Percentiles rank a stretch among this genome's conserved stretches.
Conservation (phyloP, 1,140 invertebrate species). For the Matsumurasca onukii region DNA sequence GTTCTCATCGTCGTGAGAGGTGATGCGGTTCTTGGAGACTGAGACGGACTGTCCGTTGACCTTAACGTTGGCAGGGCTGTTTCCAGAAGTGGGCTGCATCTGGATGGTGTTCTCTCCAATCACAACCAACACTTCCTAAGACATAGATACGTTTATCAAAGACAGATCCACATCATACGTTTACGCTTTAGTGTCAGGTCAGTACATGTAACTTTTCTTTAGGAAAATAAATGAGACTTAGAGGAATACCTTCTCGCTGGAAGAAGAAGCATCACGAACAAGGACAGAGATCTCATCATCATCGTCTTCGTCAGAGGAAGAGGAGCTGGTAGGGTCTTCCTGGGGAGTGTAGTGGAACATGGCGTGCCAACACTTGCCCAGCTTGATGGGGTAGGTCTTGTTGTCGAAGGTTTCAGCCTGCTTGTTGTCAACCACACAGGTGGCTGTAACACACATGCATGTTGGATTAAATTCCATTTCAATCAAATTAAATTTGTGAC, state of each 20-base stretch:
- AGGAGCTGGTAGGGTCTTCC: constrained; percentile 36
- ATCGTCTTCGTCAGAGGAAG: constrained; percentile 12
- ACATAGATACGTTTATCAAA: not conserved
- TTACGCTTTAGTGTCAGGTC: not conserved
- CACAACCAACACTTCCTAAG: constrained; percentile 50
- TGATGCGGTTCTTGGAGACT: constrained; percentile 38
- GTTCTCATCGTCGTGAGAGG: constrained; percentile 41
- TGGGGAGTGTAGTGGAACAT: constrained; percentile 55
- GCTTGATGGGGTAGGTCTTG: constrained; percentile 53
- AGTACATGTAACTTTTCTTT: not conserved
- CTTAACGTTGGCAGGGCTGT: constrained; percentile 41
- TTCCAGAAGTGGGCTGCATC: constrained; percentile 36
- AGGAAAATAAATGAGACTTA: not conserved
- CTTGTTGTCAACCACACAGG: constrained; percentile 57
- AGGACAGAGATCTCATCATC: constrained; percentile 47
- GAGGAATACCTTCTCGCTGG: constrained; percentile 28
- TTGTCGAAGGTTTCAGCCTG: constrained; percentile 62
- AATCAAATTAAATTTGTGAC: too few species aligned
- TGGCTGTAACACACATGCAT: constrained; percentile 51
- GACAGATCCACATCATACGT: not conserved
- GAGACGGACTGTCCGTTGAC: constrained; percentile 46
- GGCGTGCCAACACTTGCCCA: constrained; percentile 60
- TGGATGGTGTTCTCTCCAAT: constrained; percentile 43
- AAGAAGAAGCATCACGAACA: constrained; percentile 43
- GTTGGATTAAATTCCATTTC: too few species aligned